These are phyloP conservation scores for Oreohelix idahoensis DNA, from an alignment of 1,140 invertebrate genomes.

Conservation along the genomic window DNA sequence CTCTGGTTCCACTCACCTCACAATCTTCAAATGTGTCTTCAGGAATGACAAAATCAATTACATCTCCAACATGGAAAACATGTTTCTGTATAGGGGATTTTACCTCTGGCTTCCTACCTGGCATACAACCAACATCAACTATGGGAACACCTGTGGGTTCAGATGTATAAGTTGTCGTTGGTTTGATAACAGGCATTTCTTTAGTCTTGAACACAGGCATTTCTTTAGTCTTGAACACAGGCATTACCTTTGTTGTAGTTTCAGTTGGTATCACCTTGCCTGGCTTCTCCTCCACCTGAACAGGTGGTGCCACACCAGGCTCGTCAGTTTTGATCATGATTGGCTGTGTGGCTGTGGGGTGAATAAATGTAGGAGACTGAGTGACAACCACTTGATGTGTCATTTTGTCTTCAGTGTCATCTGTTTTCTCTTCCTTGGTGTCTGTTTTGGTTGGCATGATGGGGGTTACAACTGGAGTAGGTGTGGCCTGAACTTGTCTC, in stretches of 20 bases:
- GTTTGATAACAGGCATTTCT: constrained; percentile 40
- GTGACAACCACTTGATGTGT: constrained; percentile 44
- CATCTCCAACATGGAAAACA: constrained; percentile 69
- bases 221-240: background rate
- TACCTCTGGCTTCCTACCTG: background rate
- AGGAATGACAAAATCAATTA: constrained; percentile 81
- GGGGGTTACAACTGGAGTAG: constrained; percentile 47
- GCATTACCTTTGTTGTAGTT: background rate
- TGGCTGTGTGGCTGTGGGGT: constrained; percentile 45
- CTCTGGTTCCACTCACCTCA: constrained; percentile 84
- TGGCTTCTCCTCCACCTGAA: background rate
- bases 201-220: background rate
- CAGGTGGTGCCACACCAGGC: background rate
- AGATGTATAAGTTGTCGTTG: constrained; percentile 45
- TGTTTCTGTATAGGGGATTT: background rate
- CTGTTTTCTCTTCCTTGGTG: constrained; percentile 38
- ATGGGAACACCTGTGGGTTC: constrained; percentile 41
- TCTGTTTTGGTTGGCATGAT: constrained; percentile 56
- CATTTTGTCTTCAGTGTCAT: constrained; percentile 38
- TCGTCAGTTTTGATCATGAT: constrained; percentile 44
- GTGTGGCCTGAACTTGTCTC: constrained; percentile 52
- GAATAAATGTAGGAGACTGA: constrained; percentile 38
- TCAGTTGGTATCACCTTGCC: background rate
- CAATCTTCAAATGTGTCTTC: constrained; percentile 92
- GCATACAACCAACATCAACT: background rate